Percentiles rank a stretch among this genome's conserved stretches.
Conservation (phyloP, 2,113 vertebrate genomes). For the Lanius ludovicianus region DNA sequence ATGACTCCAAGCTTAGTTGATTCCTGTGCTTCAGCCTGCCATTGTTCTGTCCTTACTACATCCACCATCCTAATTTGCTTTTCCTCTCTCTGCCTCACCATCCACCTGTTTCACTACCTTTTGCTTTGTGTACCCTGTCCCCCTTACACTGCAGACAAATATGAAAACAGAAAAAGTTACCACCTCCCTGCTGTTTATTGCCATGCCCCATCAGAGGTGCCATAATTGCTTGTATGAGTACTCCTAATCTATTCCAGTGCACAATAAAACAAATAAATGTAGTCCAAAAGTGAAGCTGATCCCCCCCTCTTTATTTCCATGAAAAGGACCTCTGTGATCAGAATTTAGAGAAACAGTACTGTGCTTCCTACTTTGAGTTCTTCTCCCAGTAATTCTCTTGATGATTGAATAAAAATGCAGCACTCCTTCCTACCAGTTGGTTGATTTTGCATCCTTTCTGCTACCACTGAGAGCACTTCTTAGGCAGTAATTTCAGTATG, state of each 20-base stretch:
- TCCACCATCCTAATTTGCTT: not conserved
- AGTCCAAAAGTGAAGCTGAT: not conserved
- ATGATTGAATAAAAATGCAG: not conserved
- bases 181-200: not conserved
- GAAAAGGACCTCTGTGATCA: not conserved
- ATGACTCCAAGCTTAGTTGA: not conserved
- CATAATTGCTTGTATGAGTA: not conserved
- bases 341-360: not conserved
- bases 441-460: not conserved
- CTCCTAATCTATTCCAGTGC: not conserved
- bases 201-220: not conserved
- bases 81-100: not conserved
- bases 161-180: not conserved
- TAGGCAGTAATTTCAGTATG: not conserved
- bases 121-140: not conserved
- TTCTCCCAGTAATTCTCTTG: not conserved
- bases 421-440: not conserved
- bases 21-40: not conserved
- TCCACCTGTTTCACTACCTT: not conserved
- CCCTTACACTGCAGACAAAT: not conserved
- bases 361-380: not conserved
- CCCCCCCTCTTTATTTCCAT: not conserved
- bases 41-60: not conserved
- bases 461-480: not conserved
- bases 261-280: not conserved